Evolutionary conservation across 2,797 vertebrate genomes (phyloP).

Genomic region (Sebastes itinus): DNA sequence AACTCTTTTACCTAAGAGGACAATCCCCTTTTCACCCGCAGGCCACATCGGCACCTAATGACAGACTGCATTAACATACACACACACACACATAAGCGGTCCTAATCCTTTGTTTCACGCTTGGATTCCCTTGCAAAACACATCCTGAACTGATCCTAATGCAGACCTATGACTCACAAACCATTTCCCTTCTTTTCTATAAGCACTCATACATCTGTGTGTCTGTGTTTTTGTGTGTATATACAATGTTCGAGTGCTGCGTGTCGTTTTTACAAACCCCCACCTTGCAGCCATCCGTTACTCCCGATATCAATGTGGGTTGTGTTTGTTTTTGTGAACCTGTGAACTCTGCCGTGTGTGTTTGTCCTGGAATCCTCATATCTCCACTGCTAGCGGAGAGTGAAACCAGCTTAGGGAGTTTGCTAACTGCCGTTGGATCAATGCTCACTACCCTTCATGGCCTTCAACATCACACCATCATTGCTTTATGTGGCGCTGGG

Average conservation of each 20-base stretch:
- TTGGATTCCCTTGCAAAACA: slow-evolving; percentile 41
- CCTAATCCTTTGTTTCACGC: slow-evolving; percentile 59
- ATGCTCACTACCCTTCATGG: neutral
- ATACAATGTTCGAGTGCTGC: neutral
- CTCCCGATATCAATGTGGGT: slow-evolving; percentile 24
- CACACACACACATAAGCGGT: neutral
- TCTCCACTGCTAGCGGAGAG: slow-evolving; percentile 10
- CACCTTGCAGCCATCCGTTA: slow-evolving; percentile 16
- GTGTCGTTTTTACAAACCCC: slow-evolving; percentile 22
- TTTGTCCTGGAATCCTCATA: slow-evolving; percentile 45
- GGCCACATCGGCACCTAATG: slow-evolving; percentile 28
- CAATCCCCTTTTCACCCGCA: neutral
- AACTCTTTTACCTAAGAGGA: slow-evolving; percentile 1
- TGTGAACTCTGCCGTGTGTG: slow-evolving; percentile 32
- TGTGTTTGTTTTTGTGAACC: slow-evolving; percentile 55
- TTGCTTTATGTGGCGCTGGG: neutral
- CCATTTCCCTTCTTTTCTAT: slow-evolving; percentile 25
- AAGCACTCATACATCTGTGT: neutral
- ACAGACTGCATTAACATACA: slow-evolving; percentile 30
- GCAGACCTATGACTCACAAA: slow-evolving; percentile 47
- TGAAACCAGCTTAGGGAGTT: slow-evolving; percentile 43
- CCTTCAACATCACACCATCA: neutral
- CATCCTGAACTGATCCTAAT: slow-evolving; percentile 54
- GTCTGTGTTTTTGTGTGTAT: neutral
- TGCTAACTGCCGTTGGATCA: slow-evolving; percentile 26